A percentile compares a stretch with the other conserved stretches of the same genome.
Evolutionary conservation across 2,797 vertebrate species (phyloP).

Genomic region (Pseudochromis fuscus): DNA sequence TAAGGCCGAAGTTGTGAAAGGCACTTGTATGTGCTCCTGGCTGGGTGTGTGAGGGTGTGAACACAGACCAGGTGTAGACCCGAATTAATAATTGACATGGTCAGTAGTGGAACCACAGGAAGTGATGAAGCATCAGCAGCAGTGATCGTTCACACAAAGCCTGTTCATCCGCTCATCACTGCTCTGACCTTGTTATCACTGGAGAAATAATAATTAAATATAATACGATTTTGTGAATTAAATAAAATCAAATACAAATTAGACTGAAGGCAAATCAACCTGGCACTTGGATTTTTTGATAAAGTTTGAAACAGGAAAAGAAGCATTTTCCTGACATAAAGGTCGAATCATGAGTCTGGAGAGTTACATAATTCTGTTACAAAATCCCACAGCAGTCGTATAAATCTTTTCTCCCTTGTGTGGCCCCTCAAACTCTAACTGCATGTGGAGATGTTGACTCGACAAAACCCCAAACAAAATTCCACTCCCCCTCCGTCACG

Average conservation of each 20-base stretch:
- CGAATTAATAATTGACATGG: conserved; percentile 76
- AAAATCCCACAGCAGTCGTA: conserved; percentile 29
- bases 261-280: not conserved
- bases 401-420: conserved; percentile 18
- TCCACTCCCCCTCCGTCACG: not conserved
- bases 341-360: not conserved
- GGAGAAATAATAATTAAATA: not conserved
- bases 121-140: conserved; percentile 49
- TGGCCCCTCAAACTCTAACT: conserved; percentile 14
- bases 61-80: conserved; percentile 45
- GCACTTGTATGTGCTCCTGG: not conserved
- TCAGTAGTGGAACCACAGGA: conserved; percentile 44
- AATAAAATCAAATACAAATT: not conserved
- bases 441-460: conserved; percentile 30
- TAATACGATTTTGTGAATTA: not conserved
- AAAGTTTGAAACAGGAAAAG: not conserved
- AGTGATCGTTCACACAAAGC: conserved; percentile 36
- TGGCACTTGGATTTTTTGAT: not conserved
- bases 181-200: not conserved
- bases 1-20: conserved; percentile 42
- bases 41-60: conserved; percentile 36
- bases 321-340: conserved; percentile 10
- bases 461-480: conserved; percentile 24
- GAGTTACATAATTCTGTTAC: conserved; percentile 44
- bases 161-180: not conserved